phyloP scores from a whole-genome alignment of 2,888 invertebrate genomes.

The Xestia c-nigrum region DNA sequence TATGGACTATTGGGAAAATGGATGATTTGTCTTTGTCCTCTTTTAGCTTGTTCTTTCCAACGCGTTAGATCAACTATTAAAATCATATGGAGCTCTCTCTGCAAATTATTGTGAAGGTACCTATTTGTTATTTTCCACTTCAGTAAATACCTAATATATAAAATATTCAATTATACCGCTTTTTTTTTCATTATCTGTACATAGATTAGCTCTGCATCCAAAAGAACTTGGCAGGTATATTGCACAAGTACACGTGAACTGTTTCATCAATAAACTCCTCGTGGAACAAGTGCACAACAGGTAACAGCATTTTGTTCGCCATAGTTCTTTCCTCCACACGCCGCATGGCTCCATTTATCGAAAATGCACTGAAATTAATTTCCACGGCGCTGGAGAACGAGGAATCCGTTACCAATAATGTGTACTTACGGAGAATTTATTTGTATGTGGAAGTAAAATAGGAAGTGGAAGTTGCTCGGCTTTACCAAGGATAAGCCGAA shows the following conservation, averaged over 20 bases:
- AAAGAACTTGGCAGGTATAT: neutral
- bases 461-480: constrained; percentile 8
- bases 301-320: constrained; percentile 41
- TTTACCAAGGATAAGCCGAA: neutral
- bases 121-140: too few species aligned
- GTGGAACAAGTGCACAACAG: constrained; percentile 50
- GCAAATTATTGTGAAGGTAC: neutral
- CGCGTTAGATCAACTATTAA: neutral
- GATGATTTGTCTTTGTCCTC: neutral
- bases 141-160: too few species aligned
- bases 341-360: constrained; percentile 46
- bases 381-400: constrained; percentile 31
- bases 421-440: constrained; percentile 35
- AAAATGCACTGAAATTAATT: constrained; percentile 61
- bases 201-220: constrained; percentile 10
- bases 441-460: constrained; percentile 26
- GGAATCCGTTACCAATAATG: constrained; percentile 46
- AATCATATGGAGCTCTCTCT: neutral
- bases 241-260: constrained; percentile 25
- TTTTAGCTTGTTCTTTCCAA: neutral
- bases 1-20: neutral
- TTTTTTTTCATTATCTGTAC: constrained; percentile 11
- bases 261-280: constrained; percentile 48
- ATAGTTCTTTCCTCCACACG: constrained; percentile 43
- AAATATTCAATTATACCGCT: neutral